These are phyloP conservation scores for Phoxinus phoxinus DNA, from an alignment of 2,113 vertebrate species.

Conservation along the genomic window DNA sequence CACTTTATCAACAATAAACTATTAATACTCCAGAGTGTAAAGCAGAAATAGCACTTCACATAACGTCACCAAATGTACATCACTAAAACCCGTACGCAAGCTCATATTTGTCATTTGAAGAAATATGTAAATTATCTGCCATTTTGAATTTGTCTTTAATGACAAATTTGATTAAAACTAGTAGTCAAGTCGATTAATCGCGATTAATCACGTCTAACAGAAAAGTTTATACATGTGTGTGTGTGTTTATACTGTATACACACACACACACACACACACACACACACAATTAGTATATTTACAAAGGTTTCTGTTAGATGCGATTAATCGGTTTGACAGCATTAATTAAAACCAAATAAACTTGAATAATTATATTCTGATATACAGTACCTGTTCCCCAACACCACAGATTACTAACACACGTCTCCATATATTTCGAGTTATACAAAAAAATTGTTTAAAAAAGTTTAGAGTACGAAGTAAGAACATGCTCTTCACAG, in stretches of 20 bases:
- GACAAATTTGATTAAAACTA: background rate
- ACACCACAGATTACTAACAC: conserved; percentile 39
- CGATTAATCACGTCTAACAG: too few relatives aligned
- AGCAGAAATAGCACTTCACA: conserved; percentile 65
- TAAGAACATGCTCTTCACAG: conserved; percentile 68
- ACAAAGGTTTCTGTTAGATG: too few relatives aligned
- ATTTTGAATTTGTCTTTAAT: conserved; percentile 51
- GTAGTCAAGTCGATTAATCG: too few relatives aligned
- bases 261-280: too few relatives aligned
- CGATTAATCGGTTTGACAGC: too few relatives aligned
- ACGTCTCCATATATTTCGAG: conserved; percentile 13
- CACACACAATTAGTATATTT: too few relatives aligned
- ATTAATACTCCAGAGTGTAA: conserved; percentile 61
- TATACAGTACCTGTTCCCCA: conserved; percentile 29
- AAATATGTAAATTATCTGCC: conserved; percentile 42
- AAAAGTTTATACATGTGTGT: too few relatives aligned
- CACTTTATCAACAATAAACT: conserved; percentile 57
- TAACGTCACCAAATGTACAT: conserved; percentile 64
- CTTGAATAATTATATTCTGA: background rate
- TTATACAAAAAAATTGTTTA: conserved; percentile 47
- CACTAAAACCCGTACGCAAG: conserved; percentile 69
- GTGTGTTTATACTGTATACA: too few relatives aligned
- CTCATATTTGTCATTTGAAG: conserved; percentile 51
- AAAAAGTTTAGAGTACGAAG: conserved; percentile 47
- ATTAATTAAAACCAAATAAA: background rate